A percentile compares a stretch with the other conserved stretches of the same genome.
phyloP scores from a whole-genome alignment of 2,888 invertebrate species.

The Cheilosia grossa region DNA sequence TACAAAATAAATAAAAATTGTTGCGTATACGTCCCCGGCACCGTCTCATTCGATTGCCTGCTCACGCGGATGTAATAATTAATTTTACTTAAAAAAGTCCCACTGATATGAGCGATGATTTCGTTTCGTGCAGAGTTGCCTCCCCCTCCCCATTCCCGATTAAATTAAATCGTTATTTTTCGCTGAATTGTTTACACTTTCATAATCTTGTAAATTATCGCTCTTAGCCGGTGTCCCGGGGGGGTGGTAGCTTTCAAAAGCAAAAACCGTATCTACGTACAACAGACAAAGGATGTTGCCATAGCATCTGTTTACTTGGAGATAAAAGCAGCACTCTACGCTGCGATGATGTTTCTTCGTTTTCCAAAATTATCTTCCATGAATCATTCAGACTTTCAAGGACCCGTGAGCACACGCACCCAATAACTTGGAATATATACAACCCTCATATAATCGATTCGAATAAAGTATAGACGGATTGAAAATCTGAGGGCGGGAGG shows the following conservation, averaged over 20 bases:
- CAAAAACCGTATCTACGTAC: background rate
- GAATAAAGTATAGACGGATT: background rate
- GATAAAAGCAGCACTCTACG: background rate
- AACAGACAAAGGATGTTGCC: background rate
- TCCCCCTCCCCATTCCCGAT: background rate
- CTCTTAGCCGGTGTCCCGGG: background rate
- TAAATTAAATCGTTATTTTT: background rate
- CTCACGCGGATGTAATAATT: background rate
- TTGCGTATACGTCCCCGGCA: background rate
- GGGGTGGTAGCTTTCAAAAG: background rate
- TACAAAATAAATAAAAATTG: background rate
- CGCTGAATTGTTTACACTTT: background rate
- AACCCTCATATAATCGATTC: background rate
- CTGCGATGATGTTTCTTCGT: background rate
- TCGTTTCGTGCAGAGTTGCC: background rate
- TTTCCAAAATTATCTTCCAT: background rate
- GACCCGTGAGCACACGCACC: background rate
- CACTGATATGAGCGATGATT: background rate
- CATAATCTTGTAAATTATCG: background rate
- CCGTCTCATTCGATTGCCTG: background rate
- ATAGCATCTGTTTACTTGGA: background rate
- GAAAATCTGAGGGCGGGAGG: background rate
- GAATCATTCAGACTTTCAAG: constrained; percentile 10
- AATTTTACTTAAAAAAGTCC: background rate
- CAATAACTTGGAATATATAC: background rate